These are phyloP conservation scores for Gymnoscopelus microlampas DNA, from an alignment of 2,797 vertebrate genomes.

Conservation along the genomic window DNA sequence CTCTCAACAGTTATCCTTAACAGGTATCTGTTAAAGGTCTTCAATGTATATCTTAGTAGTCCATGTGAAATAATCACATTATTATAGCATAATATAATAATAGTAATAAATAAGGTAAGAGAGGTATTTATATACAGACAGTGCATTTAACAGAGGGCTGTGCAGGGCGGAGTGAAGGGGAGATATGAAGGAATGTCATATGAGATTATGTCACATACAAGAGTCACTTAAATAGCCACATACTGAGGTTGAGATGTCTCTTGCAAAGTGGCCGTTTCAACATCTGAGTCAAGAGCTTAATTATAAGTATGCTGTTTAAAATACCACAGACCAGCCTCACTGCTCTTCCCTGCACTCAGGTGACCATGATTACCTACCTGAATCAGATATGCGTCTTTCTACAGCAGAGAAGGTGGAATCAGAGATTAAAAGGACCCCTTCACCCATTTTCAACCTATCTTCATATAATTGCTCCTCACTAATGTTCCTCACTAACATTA, in stretches of 20 bases:
- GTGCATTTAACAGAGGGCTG: not conserved
- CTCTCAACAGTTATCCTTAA: no score
- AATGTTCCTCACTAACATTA: no score
- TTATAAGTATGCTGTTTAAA: conserved; percentile 31
- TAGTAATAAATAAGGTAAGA: not conserved
- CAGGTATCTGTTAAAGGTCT: no score
- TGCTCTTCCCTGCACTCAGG: conserved; percentile 19
- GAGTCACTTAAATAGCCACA: conserved; percentile 30
- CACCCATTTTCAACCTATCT: no score
- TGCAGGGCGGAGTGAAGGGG: not conserved
- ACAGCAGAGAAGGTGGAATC: not conserved
- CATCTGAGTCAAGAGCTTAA: conserved; percentile 29
- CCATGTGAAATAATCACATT: no score
- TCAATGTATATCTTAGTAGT: no score
- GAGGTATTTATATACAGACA: not conserved
- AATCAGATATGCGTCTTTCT: not conserved
- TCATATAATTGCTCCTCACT: no score
- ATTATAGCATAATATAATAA: no score
- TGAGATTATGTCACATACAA: conserved; percentile 4
- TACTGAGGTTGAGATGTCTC: conserved; percentile 9
- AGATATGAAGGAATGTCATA: conserved; percentile 1
- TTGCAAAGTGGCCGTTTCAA: conserved; percentile 21
- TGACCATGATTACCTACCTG: not conserved
- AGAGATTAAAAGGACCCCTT: not conserved
- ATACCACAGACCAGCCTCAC: conserved; percentile 3